Base-by-base conservation (phyloP, 2,888 invertebrate genomes). In the Drosophila seclusa region DNA sequence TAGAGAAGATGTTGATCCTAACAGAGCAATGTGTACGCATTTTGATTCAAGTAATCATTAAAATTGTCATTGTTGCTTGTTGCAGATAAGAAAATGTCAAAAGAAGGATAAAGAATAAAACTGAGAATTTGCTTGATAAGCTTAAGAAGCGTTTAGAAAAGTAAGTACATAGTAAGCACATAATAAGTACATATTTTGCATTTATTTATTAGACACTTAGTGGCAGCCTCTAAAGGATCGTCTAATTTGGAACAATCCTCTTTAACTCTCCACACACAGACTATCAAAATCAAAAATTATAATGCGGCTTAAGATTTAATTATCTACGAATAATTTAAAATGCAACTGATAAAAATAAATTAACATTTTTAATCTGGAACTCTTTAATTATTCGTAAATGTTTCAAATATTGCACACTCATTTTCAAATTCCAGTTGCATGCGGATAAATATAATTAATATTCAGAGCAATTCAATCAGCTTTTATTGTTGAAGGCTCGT, bases 381-480 rank as follows among this genome's bases (percentile, higher is more conserved):
- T 18, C 29, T 29, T 29, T n/a, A 29, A n/a, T 29, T 11, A 18
- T 18, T 27, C 10, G 24, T 10, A 27, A 10, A 27, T 18, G 27
- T 7, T 54, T 16, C 5, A 38, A 52, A 31, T 66, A n/a, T 36
- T 38, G 16, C 1, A 21, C 18, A 24, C 13, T 13, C 31, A 24
- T 27, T 42, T 36, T 50, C 16, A 32, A 49, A 49, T 34, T 40
- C 10, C 11, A 16, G 36, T 48, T 52, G 2, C 67, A 27, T 58
- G 52, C 8, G 11, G 2, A 53, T 58, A 42, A 31, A 54, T 42
- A 54, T 59, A 58, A 64, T 71, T 55, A 36, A 48, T 61, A 42
- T 62, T 31, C 57, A 62, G 36, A 59, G 34, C 53, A 77, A 70
- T 79, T 64, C 38, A 55, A 55, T 53, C 57, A 60, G 54, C 29